Evolutionary conservation across 2,113 vertebrate species (phyloP).

Genomic region (Oryzias melastigma): DNA sequence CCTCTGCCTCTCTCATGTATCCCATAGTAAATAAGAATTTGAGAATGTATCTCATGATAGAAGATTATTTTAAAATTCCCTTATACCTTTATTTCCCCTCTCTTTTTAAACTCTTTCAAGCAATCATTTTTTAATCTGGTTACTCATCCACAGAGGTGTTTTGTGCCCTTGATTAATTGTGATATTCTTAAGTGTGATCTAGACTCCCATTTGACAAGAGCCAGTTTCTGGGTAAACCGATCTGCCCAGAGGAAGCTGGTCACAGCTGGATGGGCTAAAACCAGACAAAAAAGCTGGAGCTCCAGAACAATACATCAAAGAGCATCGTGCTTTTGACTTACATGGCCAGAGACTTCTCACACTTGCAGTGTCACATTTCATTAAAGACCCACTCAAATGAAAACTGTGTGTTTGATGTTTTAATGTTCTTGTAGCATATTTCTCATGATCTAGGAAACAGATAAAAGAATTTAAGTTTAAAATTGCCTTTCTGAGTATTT

Average conservation of each 20-base stretch:
- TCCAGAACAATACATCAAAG: conserved; percentile 52
- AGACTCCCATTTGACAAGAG: conserved; percentile 3
- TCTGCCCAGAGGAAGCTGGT: conserved; percentile 15
- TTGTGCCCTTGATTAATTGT: conserved; percentile 57
- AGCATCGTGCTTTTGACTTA: conserved; percentile 21
- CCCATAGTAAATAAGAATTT: background rate
- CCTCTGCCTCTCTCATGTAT: background rate
- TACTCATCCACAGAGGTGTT: conserved; percentile 36
- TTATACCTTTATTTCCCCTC: background rate
- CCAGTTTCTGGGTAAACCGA: conserved; percentile 58
- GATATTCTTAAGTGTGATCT: conserved; percentile 34
- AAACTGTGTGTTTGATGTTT: background rate
- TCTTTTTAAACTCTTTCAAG: conserved; percentile 11
- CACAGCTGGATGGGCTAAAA: conserved; percentile 33
- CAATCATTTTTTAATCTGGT: conserved; percentile 28
- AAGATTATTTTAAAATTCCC: conserved; percentile 1
- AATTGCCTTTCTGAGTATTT: no score
- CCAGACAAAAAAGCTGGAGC: conserved; percentile 34
- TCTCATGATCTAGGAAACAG: no score
- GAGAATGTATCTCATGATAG: background rate
- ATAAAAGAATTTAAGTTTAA: no score
- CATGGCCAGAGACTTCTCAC: conserved; percentile 1
- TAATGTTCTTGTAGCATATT: no score
- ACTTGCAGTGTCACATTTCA: conserved; percentile 1
- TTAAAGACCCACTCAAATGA: background rate